A percentile compares a stretch with the other conserved stretches of the same genome.
These are phyloP conservation scores for Antrozous pallidus DNA, from an alignment of 2,797 vertebrate species.

Conservation along the genomic window DNA sequence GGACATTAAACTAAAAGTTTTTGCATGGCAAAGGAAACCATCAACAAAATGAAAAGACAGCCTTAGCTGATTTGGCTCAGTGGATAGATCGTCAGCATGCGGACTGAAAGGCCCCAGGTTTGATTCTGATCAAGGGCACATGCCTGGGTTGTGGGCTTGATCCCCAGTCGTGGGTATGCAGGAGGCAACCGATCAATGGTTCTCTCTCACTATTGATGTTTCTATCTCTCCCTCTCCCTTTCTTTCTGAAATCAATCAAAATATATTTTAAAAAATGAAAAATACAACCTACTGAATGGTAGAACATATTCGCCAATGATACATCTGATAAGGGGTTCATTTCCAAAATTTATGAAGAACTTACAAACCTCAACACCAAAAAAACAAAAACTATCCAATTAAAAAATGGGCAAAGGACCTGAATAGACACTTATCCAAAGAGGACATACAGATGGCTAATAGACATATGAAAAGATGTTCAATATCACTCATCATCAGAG, in stretches of 20 bases:
- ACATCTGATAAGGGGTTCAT: background rate
- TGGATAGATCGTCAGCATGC: no score
- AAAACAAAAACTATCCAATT: background rate
- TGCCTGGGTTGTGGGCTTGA: no score
- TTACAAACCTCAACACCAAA: background rate
- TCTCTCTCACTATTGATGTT: no score
- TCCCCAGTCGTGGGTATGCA: no score
- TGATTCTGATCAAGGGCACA: no score
- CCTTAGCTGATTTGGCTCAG: background rate
- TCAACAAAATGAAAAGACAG: background rate
- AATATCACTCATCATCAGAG: background rate
- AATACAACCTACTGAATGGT: background rate
- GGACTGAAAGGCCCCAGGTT: no score
- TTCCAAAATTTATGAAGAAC: background rate
- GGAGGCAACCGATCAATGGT: no score
- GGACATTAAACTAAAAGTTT: background rate
- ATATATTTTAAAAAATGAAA: background rate
- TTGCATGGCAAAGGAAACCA: background rate
- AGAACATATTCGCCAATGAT: background rate
- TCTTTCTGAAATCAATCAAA: no score
- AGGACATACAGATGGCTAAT: background rate
- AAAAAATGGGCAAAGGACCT: background rate
- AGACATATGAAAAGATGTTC: background rate
- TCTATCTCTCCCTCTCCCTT: no score
- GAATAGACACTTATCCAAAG: background rate